These are phyloP conservation scores for Aphelenchoides fujianensis DNA, from an alignment of 1,140 invertebrate genomes.

Conservation along the genomic window DNA sequence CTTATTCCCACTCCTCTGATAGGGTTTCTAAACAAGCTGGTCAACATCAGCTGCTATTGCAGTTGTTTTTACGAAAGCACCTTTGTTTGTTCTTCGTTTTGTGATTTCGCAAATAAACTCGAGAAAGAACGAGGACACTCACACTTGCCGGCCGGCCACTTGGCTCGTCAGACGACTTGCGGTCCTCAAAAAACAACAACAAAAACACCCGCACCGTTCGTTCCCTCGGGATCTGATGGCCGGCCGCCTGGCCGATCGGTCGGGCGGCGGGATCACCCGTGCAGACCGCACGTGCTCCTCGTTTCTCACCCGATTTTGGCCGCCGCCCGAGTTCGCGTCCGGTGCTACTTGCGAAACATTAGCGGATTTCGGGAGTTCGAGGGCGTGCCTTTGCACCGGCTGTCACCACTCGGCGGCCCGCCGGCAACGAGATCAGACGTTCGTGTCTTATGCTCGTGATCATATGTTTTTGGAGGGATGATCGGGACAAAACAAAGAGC, in stretches of 20 bases:
- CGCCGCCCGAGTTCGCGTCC: background rate
- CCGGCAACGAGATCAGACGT: background rate
- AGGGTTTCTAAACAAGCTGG: background rate
- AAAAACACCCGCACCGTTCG: background rate
- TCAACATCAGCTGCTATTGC: background rate
- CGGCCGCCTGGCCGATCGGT: background rate
- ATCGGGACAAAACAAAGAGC: background rate
- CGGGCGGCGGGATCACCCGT: no score
- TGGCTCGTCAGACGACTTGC: background rate
- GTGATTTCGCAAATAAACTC: no score
- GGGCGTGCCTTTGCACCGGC: background rate
- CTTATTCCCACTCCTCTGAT: background rate
- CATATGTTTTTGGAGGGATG: background rate
- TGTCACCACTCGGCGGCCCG: no score
- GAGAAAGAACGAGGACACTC: no score
- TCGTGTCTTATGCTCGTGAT: background rate
- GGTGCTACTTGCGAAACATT: background rate
- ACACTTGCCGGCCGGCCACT: background rate
- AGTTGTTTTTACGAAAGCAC: background rate
- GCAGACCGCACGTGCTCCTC: no score
- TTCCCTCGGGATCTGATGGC: no score
- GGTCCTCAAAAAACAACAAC: background rate
- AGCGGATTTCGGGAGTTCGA: background rate
- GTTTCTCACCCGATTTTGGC: background rate
- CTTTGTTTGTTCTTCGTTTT: no score